Evolutionary conservation across 2,113 vertebrate species (phyloP).

Genomic region (Cnemophilus loriae): DNA sequence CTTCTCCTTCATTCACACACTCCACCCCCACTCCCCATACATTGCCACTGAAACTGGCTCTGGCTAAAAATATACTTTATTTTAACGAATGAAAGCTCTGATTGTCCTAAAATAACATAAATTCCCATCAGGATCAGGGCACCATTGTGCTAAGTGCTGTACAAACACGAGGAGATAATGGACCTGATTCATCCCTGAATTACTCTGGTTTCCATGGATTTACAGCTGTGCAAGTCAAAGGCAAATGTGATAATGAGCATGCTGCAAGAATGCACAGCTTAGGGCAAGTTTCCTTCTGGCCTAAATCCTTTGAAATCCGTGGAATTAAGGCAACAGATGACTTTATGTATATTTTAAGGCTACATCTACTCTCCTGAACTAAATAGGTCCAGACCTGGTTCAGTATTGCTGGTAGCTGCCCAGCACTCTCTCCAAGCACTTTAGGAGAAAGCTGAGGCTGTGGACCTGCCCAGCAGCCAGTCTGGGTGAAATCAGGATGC

Average conservation of each 20-base stretch:
- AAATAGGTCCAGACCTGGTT: neutral
- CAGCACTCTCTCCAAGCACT: neutral
- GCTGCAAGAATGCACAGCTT: conserved; percentile 42
- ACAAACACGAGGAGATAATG: conserved; percentile 61
- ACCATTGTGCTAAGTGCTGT: conserved; percentile 56
- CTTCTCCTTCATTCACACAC: neutral
- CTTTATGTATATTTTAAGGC: neutral
- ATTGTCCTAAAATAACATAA: conserved; percentile 63
- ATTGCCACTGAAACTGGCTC: neutral
- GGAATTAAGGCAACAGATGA: conserved; percentile 47
- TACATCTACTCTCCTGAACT: neutral
- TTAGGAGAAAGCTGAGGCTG: neutral
- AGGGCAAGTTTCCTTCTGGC: conserved; percentile 45
- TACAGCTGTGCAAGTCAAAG: conserved; percentile 63
- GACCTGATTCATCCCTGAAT: conserved; percentile 64
- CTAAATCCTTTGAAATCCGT: conserved; percentile 49
- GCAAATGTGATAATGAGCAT: conserved; percentile 59
- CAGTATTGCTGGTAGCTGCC: neutral
- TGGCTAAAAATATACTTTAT: conserved; percentile 61
- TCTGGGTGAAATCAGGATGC: neutral
- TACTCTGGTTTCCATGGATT: conserved; percentile 62
- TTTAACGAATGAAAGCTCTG: conserved; percentile 47
- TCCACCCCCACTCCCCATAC: neutral
- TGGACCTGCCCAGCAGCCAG: neutral
- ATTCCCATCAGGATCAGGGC: conserved; percentile 59